Conservation (phyloP, 2,797 vertebrate species). For the Hipposideros larvatus region DNA sequence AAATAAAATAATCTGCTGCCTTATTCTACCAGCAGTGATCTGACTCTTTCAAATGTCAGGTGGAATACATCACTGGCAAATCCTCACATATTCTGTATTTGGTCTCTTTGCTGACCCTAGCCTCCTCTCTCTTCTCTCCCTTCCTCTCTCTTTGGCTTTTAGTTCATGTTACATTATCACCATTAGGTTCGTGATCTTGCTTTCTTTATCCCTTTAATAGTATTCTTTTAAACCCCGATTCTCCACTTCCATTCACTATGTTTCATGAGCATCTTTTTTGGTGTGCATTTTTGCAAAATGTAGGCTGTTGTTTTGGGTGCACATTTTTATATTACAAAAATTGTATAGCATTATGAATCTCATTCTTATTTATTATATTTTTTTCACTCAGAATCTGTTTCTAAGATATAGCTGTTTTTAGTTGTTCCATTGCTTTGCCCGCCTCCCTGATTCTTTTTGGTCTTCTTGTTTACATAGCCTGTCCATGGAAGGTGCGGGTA, state of each 20-base stretch:
- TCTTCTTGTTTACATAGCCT: neutral
- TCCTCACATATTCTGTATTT: neutral
- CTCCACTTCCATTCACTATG: neutral
- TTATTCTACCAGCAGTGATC: neutral
- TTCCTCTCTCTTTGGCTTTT: neutral
- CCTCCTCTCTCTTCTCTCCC: neutral
- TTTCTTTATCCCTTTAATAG: neutral
- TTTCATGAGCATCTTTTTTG: neutral
- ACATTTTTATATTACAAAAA: conserved; percentile 18
- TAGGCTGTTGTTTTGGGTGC: neutral
- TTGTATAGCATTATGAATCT: neutral
- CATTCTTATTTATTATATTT: neutral
- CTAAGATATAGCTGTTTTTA: neutral
- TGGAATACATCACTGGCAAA: neutral
- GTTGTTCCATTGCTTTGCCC: neutral
- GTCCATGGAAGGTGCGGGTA: neutral
- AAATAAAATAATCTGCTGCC: neutral
- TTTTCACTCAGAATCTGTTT: neutral
- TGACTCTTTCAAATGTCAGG: neutral
- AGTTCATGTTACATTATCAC: neutral
- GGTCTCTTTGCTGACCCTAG: neutral
- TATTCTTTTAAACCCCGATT: neutral
- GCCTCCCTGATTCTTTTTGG: neutral
- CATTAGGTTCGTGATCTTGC: neutral
- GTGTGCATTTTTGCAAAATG: neutral